Percentiles rank a stretch among this genome's conserved stretches.
Evolutionary conservation across 2,113 vertebrate species (phyloP).

Genomic region (Brevimyrus niger): DNA sequence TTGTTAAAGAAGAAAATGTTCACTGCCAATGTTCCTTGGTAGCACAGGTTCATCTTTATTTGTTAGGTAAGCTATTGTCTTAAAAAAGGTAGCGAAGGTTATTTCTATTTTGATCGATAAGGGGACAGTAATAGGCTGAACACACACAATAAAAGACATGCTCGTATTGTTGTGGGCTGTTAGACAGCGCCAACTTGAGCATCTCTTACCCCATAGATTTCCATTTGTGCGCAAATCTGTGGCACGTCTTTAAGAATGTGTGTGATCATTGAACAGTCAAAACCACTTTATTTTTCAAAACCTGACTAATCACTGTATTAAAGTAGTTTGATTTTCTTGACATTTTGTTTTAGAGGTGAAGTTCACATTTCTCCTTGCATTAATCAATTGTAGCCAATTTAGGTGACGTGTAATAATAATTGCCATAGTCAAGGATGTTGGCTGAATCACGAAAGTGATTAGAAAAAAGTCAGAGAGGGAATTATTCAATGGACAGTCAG

Average conservation of each 20-base stretch:
- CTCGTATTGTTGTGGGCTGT: neutral
- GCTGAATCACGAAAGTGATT: neutral
- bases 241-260: neutral
- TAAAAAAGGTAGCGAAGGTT: neutral
- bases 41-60: neutral
- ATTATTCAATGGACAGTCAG: neutral
- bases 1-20: neutral
- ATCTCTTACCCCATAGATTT: neutral
- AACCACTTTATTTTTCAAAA: neutral
- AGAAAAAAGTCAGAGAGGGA: neutral
- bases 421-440: neutral
- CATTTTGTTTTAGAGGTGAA: neutral
- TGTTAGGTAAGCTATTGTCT: neutral
- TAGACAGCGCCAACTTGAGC: neutral
- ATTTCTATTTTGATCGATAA: neutral
- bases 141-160: neutral
- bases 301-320: neutral
- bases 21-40: neutral
- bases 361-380: neutral
- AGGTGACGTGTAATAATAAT: neutral
- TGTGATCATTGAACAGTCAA: neutral
- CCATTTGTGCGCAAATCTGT: neutral
- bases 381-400: neutral
- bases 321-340: neutral
- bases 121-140: neutral